These are phyloP conservation scores for Manacus vitellinus DNA, from an alignment of 2,113 vertebrate genomes.

Conservation along the genomic window DNA sequence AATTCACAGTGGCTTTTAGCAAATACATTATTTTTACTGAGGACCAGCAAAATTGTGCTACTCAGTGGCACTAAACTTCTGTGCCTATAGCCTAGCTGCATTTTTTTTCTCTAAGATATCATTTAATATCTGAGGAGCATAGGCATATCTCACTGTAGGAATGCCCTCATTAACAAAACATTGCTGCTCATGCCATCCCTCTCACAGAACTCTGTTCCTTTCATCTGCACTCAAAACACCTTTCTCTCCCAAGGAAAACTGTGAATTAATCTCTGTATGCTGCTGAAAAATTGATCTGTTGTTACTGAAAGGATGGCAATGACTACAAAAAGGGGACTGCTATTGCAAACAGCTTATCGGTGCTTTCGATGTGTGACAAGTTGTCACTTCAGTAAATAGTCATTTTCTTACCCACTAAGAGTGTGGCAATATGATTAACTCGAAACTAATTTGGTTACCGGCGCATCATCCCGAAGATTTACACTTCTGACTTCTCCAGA, in stretches of 20 bases:
- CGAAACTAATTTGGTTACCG: not conserved
- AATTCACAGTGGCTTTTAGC: not conserved
- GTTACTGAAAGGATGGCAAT: not conserved
- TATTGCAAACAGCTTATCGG: not conserved
- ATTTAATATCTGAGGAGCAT: not conserved
- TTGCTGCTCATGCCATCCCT: not conserved
- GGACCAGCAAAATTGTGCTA: not conserved
- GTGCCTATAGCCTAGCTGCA: not conserved
- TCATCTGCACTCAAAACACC: not conserved
- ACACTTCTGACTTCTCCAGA: not conserved
- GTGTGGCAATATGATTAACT: fast-evolving
- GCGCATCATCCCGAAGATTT: not conserved
- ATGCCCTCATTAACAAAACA: not conserved
- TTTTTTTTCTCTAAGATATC: not conserved
- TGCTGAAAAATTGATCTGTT: not conserved
- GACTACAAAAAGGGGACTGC: not conserved
- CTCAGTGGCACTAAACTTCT: fast-evolving
- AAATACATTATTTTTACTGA: not conserved
- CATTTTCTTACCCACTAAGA: fast-evolving
- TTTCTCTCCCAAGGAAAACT: not conserved
- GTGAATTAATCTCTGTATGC: not conserved
- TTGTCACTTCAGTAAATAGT: not conserved
- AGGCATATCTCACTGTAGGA: not conserved
- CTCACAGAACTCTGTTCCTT: not conserved
- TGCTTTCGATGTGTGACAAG: not conserved